Evolutionary conservation across 2,888 invertebrate genomes (phyloP).

Genomic region (Brenthis ino): DNA sequence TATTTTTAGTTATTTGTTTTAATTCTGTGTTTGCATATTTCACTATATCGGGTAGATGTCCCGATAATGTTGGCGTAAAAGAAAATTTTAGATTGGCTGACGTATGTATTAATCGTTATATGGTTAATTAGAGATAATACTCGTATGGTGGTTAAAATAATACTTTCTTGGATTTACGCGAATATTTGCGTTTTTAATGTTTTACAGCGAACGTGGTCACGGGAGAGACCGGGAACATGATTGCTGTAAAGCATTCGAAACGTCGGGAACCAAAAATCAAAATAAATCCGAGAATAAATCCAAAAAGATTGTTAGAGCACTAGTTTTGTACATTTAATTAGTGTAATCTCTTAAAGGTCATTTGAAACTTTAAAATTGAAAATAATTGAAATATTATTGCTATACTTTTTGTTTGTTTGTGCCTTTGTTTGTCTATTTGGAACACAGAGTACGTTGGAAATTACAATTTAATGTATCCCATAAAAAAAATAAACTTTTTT

Average conservation of each 20-base stretch:
- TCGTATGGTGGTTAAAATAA: too few species aligned
- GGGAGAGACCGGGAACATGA: too few species aligned
- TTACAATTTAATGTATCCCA: background rate
- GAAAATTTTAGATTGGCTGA: constrained; percentile 62
- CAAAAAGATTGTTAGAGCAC: too few species aligned
- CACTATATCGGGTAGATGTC: constrained; percentile 64
- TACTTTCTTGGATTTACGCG: background rate
- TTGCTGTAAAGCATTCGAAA: too few species aligned
- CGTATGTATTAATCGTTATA: constrained; percentile 50
- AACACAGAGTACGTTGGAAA: background rate
- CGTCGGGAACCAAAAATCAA: too few species aligned
- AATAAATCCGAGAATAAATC: too few species aligned
- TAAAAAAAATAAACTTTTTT: too few species aligned
- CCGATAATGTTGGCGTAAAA: constrained; percentile 57
- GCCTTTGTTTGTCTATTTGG: background rate
- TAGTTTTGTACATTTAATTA: background rate
- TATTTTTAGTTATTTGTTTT: constrained; percentile 45
- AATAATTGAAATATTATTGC: background rate
- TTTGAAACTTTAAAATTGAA: background rate
- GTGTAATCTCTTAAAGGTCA: background rate
- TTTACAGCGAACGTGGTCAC: too few species aligned
- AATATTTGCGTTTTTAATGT: too few species aligned
- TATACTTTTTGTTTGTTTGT: background rate
- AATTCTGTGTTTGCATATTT: constrained; percentile 58
- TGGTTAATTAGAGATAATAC: background rate